Base-by-base conservation (phyloP, 2,797 vertebrate genomes). In the Bufotes viridis region DNA sequence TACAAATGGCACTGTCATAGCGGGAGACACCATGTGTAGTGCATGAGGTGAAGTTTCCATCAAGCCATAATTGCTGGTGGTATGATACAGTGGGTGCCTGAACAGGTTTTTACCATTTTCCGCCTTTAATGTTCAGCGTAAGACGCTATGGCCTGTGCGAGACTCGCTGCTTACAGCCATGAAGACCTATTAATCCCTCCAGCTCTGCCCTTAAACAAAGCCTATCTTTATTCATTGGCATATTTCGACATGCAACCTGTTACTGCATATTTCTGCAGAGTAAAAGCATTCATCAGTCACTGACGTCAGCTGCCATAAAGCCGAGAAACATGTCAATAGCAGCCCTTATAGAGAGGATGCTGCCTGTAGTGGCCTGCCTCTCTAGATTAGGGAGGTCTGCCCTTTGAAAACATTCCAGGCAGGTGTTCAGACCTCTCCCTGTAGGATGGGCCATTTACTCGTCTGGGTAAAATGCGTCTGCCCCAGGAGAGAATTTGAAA, bases 331-430 rank as follows among this genome's bases (percentile, higher is more conserved):
- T 88, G 91, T 88, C 0, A 85, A 90, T 85, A 90, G 90, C 83
- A 91, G 82, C 84, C 88, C 81, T 91, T 90, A 88, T 85, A 87
- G 90, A 90, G 92, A 91, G 92, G 92, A 91, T 7, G 1, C 53
- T 0, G 87, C 92, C 87, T 92, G 92, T 91, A 55, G 58, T 13
- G 87, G 86, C 87, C 87, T 85, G 92, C 89, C 89, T 3, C 0
- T 82, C 0, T 78, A 89, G 93, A 91, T 92, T 91, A 89, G 87
- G 90, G 53, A 91, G 90, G 86, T 79, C 90, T 7, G 76, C 86
- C 87, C 81, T 15, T 7, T 75, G 83, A 61, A 88, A 86, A 78
- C 55, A 87, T 63, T 88, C 63, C 91, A 87, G 87, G 90, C 92
- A 92, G 93, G 91, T 90, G 91, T 90, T 90, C 79, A 0, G 57